These are phyloP conservation scores for Entosphenus tridentatus DNA, from an alignment of 2,113 vertebrate genomes.

Conservation along the genomic window DNA sequence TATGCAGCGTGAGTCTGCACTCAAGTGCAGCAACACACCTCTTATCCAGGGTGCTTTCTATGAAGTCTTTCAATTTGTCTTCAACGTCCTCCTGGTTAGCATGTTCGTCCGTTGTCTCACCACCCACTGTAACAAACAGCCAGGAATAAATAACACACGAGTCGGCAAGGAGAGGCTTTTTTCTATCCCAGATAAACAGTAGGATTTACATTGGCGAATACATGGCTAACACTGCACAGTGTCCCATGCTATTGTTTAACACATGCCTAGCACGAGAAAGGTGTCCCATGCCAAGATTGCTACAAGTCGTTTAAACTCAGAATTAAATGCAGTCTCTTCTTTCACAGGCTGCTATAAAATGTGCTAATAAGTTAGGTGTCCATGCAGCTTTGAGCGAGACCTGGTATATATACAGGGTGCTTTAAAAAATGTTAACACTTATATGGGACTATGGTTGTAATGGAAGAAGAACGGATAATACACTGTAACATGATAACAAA, in stretches of 20 bases:
- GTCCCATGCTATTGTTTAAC: background rate
- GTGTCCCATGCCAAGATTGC: too few relatives aligned
- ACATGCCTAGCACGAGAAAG: too few relatives aligned
- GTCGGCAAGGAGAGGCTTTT: background rate
- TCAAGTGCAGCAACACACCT: constrained; percentile 26
- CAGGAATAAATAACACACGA: background rate
- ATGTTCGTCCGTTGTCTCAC: constrained; percentile 38
- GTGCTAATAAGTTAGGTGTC: too few relatives aligned
- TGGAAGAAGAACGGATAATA: too few relatives aligned
- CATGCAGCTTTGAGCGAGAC: too few relatives aligned
- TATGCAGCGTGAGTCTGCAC: background rate
- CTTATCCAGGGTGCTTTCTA: constrained; percentile 62
- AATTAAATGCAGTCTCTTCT: too few relatives aligned
- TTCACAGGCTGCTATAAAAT: too few relatives aligned
- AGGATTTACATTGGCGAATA: background rate
- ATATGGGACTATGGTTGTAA: too few relatives aligned
- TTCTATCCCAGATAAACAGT: background rate
- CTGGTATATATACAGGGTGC: too few relatives aligned
- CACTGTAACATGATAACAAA: too few relatives aligned
- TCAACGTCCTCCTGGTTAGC: constrained; percentile 51
- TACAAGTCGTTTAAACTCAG: too few relatives aligned
- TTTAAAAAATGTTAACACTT: too few relatives aligned
- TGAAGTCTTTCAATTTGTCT: constrained; percentile 62
- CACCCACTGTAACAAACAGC: constrained; percentile 23
- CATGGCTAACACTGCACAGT: background rate